Percentiles rank a stretch among this genome's conserved stretches.
phyloP scores from a whole-genome alignment of 1,140 invertebrate species.

The Semibalanus balanoides region DNA sequence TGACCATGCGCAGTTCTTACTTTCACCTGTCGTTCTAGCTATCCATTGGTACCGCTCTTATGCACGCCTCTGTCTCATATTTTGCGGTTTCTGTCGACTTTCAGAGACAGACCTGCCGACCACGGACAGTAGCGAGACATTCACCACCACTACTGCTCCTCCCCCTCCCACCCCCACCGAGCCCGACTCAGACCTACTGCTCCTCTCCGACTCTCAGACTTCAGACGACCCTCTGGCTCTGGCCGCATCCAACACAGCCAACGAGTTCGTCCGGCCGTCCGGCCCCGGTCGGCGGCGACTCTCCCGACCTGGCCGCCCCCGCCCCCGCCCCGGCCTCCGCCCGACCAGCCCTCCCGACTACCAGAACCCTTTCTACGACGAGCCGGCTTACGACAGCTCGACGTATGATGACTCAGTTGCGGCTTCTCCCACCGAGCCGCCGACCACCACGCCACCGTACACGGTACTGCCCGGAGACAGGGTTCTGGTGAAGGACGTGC shows the following conservation, averaged over 20 bases:
- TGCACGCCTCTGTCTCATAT: background rate
- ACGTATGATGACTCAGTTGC: too few species aligned
- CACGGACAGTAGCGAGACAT: background rate
- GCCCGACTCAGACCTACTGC: too few species aligned
- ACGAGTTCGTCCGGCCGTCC: too few species aligned
- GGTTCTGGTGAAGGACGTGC: background rate
- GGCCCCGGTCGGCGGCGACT: too few species aligned
- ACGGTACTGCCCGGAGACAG: background rate
- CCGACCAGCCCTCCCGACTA: background rate
- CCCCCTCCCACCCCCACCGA: too few species aligned
- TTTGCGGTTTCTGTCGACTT: background rate
- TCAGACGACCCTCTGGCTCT: too few species aligned
- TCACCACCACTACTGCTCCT: background rate
- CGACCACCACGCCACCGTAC: background rate
- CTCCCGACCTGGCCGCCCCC: background rate
- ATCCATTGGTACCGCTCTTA: background rate
- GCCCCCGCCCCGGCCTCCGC: too few species aligned
- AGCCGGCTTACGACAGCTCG: background rate
- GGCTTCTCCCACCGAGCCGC: background rate
- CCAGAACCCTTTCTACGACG: background rate
- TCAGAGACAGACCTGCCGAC: background rate
- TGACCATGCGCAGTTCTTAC: background rate
- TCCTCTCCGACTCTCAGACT: too few species aligned
- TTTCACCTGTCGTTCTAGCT: background rate
- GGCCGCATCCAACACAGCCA: too few species aligned